A percentile compares a stretch with the other conserved stretches of the same genome.
phyloP scores from a whole-genome alignment of 2,888 invertebrate species.

The Synergus laeviventris region DNA sequence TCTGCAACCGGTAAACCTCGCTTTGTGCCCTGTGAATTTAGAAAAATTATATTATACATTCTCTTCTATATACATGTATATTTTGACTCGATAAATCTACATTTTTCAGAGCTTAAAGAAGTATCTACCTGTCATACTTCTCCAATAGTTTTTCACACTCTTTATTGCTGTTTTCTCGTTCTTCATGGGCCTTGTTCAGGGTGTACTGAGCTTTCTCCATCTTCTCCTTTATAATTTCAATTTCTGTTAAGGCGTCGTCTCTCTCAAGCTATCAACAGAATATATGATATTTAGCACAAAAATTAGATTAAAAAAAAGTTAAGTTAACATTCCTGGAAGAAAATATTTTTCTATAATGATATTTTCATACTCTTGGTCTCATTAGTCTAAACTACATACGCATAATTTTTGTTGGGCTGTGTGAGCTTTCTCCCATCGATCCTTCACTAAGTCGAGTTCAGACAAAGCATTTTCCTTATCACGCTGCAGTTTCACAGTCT shows the following conservation, averaged over 20 bases:
- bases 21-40: slow-evolving; percentile 85
- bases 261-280: slow-evolving; percentile 83
- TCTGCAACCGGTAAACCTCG: slow-evolving; percentile 92
- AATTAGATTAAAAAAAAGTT: no score
- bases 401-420: slow-evolving; percentile 89
- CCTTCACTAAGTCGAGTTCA: slow-evolving; percentile 91
- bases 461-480: slow-evolving; percentile 91
- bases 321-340: no score
- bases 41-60: not conserved
- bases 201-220: slow-evolving; percentile 90
- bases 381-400: slow-evolving; percentile 74
- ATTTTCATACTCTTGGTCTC: not conserved
- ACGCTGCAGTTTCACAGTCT: slow-evolving; percentile 88
- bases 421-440: slow-evolving; percentile 92
- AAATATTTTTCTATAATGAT: not conserved
- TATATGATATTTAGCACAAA: not conserved
- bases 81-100: not conserved
- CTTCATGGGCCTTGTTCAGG: slow-evolving; percentile 90
- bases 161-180: slow-evolving; percentile 91
- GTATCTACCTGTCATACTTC: slow-evolving; percentile 89
- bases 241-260: slow-evolving; percentile 90
- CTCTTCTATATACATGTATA: not conserved
- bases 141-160: slow-evolving; percentile 95
- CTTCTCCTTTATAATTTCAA: slow-evolving; percentile 92
- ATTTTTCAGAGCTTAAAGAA: not conserved